Conservation (phyloP, 2,888 invertebrate genomes). For the Nomada flava region DNA sequence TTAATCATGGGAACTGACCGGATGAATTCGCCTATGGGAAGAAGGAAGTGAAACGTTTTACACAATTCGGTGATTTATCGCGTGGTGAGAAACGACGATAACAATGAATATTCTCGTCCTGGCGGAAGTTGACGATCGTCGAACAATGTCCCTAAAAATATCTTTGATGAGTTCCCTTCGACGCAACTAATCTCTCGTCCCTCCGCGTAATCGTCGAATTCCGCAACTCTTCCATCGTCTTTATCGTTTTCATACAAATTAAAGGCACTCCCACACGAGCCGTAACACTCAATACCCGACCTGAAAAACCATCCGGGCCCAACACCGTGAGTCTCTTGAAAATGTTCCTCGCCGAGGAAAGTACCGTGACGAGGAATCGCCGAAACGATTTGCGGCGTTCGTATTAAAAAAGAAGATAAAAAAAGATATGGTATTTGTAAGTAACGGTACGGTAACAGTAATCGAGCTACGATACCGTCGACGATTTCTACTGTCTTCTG, state of each 20-base stretch:
- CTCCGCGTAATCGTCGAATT: no score
- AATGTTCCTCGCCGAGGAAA: slow-evolving; percentile 5
- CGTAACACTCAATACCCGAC: slow-evolving; percentile 15
- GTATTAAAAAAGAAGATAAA: slow-evolving; percentile 14
- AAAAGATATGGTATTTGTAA: background rate
- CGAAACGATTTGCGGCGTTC: slow-evolving; percentile 24
- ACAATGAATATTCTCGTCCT: no score
- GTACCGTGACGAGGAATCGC: slow-evolving; percentile 33
- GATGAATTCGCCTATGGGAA: no score
- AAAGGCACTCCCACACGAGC: background rate
- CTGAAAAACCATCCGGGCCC: slow-evolving; percentile 12
- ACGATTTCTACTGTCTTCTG: slow-evolving; percentile 18
- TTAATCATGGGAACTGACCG: no score
- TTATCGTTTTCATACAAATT: background rate
- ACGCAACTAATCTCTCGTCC: no score
- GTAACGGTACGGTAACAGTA: slow-evolving; percentile 45
- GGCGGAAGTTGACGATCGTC: no score
- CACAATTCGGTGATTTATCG: no score
- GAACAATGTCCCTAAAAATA: no score
- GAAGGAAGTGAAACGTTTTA: no score
- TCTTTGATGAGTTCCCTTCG: no score
- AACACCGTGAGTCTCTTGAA: background rate
- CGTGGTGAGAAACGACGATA: no score
- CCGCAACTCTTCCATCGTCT: no score
- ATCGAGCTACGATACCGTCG: slow-evolving; percentile 24